Evolutionary conservation across 2,888 invertebrate genomes (phyloP), one percentile per base, ranked within the genome.

Genomic region (Agrochola lychnidis): DNA sequence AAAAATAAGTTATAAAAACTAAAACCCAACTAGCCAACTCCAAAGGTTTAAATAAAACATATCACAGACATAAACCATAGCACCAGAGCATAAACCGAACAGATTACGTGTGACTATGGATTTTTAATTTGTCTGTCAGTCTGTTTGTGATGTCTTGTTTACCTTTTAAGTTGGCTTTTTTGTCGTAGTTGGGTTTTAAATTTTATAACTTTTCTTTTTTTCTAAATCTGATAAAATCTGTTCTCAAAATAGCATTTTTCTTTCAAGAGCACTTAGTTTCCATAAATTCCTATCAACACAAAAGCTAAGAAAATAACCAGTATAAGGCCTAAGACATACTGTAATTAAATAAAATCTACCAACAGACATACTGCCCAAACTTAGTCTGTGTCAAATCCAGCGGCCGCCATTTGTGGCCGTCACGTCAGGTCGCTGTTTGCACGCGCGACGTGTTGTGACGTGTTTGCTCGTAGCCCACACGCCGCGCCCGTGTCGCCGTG

Each of bases 381-480:
- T 36, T 40, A 56, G 51, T 57, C 12, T 51, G 45, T 16, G 62
- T 71, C 72, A 71, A 71, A 61, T 12, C 16, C 76, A 63, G 70
- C 45, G 59, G 9, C 40, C 25, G 71, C 61, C 64, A 72, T 77
- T 76, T 70, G 56, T 70, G 61, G 69, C 36, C 62, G 74, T 73
- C 76, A 84, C 72, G 78, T 81, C 85, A 72, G 51, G 59, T 14
- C 66, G 30, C 25, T 78, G 87, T 85, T 78, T 78, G 85, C 67
- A 63, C 63, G 62, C 75, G 82, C 57, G 76, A 84, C 82, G 73
- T 79, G 86, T 82, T 82, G 70, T 77, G 87, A 88, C 87, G 78
- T 89, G 89, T 88, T 87, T 88, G 86, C 86, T 61, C 73, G 78
- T 70, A 69, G 69, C 53, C 77, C 69, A 83, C 86, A 84, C 84